Evolutionary conservation across 2,888 invertebrate species (phyloP).

Genomic region (Pedicia rivosa): DNA sequence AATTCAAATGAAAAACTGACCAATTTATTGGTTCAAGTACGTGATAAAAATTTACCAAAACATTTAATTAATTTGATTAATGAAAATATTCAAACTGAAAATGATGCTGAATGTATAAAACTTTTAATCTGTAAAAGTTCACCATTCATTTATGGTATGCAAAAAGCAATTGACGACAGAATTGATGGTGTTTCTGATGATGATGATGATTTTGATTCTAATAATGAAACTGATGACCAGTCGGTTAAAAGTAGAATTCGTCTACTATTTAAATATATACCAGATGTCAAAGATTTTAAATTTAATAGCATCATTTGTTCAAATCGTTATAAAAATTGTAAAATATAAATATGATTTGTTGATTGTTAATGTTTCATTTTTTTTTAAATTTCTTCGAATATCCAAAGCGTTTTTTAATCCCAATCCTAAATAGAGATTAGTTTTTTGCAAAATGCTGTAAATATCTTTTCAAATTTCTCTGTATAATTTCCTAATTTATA

Average conservation of each 20-base stretch:
- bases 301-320: conserved; percentile 46
- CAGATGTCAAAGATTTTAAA: conserved; percentile 40
- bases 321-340: conserved; percentile 36
- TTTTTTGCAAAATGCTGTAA: too few relatives aligned
- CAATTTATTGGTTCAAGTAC: conserved; percentile 40
- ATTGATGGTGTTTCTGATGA: conserved; percentile 18
- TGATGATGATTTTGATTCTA: conserved; percentile 15
- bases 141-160: conserved; percentile 63
- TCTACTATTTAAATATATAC: conserved; percentile 44
- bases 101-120: conserved; percentile 52
- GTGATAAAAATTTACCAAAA: conserved; percentile 43
- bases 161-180: conserved; percentile 39
- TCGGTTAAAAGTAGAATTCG: conserved; percentile 19
- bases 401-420: too few relatives aligned
- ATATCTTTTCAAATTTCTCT: too few relatives aligned
- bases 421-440: too few relatives aligned
- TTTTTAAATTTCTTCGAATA: too few relatives aligned
- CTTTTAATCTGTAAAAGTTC: conserved; percentile 60
- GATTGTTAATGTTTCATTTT: too few relatives aligned
- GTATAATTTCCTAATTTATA: too few relatives aligned
- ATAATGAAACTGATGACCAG: neutral
- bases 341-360: too few relatives aligned
- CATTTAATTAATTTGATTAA: conserved; percentile 42
- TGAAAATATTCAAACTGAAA: conserved; percentile 34
- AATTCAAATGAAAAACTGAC: conserved; percentile 41